These are phyloP conservation scores for Poeciliopsis turrubarensis DNA, from an alignment of 2,113 vertebrate genomes.

Conservation along the genomic window DNA sequence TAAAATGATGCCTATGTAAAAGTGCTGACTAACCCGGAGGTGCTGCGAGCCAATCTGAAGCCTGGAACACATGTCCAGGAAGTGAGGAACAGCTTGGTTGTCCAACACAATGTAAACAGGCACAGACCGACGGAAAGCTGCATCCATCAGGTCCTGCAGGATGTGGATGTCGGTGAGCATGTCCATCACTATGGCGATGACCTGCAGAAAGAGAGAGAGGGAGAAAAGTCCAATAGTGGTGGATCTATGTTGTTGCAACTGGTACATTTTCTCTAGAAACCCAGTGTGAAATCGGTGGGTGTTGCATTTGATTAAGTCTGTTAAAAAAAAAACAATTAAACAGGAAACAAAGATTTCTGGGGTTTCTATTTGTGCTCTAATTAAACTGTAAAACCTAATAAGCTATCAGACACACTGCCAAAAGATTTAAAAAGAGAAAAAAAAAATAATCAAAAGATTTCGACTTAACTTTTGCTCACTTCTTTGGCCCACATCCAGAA, in stretches of 20 bases:
- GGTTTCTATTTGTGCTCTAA: neutral
- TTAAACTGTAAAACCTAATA: neutral
- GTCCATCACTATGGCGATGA: slow-evolving; percentile 95
- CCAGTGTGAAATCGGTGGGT: too few relatives aligned
- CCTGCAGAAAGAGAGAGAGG: slow-evolving; percentile 69
- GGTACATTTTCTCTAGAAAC: neutral
- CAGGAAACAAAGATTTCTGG: neutral
- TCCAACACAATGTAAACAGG: slow-evolving; percentile 92
- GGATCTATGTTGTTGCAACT: neutral
- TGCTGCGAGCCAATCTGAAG: slow-evolving; percentile 83
- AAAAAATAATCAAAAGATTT: neutral
- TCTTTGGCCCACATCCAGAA: neutral
- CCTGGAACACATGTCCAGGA: slow-evolving; percentile 92
- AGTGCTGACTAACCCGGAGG: slow-evolving; percentile 81
- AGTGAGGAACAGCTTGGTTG: slow-evolving; percentile 79
- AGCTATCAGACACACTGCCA: neutral
- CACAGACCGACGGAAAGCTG: slow-evolving; percentile 83
- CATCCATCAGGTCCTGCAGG: slow-evolving; percentile 91
- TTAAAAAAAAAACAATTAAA: neutral
- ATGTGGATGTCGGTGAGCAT: slow-evolving; percentile 91
- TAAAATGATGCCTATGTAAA: neutral
- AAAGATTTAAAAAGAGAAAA: fast-evolving
- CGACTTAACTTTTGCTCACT: neutral
- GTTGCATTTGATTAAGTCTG: neutral
- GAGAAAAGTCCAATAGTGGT: neutral